Conservation (phyloP, 2,888 invertebrate genomes). For the Drosophila putrida region DNA sequence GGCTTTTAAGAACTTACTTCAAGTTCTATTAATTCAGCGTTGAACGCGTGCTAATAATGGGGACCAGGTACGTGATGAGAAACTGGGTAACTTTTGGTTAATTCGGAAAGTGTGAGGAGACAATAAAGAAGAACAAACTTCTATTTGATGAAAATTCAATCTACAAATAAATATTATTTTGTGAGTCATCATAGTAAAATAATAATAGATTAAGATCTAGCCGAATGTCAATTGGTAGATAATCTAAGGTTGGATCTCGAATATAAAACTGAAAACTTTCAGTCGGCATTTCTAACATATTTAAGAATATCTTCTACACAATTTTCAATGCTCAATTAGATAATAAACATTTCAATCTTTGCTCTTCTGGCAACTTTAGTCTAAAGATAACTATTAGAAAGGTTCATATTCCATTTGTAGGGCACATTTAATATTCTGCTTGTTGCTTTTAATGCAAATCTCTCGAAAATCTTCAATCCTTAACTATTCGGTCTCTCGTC, state of each 20-base stretch:
- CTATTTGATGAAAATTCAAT: no score
- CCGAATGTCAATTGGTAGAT: no score
- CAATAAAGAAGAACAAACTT: background rate
- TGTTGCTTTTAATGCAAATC: slow-evolving; percentile 24
- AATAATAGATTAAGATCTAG: no score
- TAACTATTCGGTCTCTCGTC: slow-evolving; percentile 33
- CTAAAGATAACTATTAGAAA: background rate
- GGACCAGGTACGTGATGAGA: background rate
- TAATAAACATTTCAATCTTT: background rate
- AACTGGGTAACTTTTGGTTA: background rate
- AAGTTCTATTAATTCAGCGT: slow-evolving; percentile 24
- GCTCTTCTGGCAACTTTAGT: background rate
- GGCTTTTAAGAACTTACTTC: slow-evolving; percentile 23
- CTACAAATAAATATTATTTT: no score
- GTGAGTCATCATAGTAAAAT: no score
- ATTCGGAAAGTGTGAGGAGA: background rate
- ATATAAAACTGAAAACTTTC: no score
- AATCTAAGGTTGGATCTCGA: no score
- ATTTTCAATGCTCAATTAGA: background rate
- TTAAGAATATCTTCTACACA: no score
- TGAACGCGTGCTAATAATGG: background rate
- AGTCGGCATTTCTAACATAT: background rate
- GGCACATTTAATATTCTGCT: slow-evolving; percentile 33
- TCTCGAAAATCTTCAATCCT: slow-evolving; percentile 44
- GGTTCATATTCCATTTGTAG: slow-evolving; percentile 3